Conservation (phyloP, 2,888 invertebrate genomes). For the Lamellibrachia columna region DNA sequence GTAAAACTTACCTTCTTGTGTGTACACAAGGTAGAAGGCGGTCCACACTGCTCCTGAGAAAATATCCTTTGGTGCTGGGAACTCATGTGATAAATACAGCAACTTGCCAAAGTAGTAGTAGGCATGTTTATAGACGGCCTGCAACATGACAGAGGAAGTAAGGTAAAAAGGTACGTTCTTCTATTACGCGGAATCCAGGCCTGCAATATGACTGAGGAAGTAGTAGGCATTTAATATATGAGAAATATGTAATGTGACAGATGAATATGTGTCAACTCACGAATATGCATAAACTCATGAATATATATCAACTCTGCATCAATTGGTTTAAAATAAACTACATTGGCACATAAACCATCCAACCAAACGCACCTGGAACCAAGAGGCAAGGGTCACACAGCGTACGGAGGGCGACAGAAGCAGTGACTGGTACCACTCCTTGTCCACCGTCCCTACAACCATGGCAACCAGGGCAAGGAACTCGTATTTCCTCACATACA, state of each 20-base stretch:
- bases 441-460: constrained; percentile 41
- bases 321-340: not conserved
- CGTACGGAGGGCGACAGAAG: constrained; percentile 50
- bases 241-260: not conserved
- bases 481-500: constrained; percentile 52
- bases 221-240: constrained; percentile 46
- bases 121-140: not conserved
- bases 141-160: too few relatives aligned
- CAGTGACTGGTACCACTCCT: constrained; percentile 48
- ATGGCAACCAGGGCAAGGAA: constrained; percentile 54
- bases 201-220: constrained; percentile 34
- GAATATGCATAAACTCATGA: not conserved
- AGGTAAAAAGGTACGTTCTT: too few relatives aligned
- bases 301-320: not conserved
- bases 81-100: constrained; percentile 54
- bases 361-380: constrained; percentile 54
- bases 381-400: constrained; percentile 57
- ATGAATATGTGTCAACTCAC: not conserved
- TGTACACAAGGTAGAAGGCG: constrained; percentile 46
- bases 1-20: constrained; percentile 31
- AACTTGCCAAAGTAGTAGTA: constrained; percentile 47
- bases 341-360: not conserved
- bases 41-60: constrained; percentile 59
- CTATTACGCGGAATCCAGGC: too few relatives aligned
- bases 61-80: constrained; percentile 55